Evolutionary conservation across 2,888 invertebrate genomes (phyloP), one percentile per base, ranked within the genome.

Genomic region (Megastigmus dorsalis): DNA sequence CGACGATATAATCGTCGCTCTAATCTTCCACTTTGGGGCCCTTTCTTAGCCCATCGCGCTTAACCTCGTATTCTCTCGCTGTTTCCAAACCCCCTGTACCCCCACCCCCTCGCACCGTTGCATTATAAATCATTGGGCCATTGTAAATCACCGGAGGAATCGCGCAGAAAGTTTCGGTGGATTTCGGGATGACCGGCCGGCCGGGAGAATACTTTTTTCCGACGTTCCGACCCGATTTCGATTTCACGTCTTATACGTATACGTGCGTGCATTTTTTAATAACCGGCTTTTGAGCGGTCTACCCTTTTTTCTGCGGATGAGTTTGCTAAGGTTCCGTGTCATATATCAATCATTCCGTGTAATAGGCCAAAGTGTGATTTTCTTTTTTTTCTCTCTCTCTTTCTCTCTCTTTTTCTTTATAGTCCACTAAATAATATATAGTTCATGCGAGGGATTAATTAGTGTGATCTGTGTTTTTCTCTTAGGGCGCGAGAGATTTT

Each of bases 1-100:
- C 82, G 82, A 81, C 81, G 84, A n/a, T n/a, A 86, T 88, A 87
- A 88, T 87, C 85, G 84, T 83, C n/a, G n/a, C 86, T 84, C 86
- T 88, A 87, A 87, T 88, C 87, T 87, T 88, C 87, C 87, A 87
- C 87, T 88, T 86, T 86, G 82, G 83, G 13, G 43, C 83, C 82
- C 84, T 84, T 84, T 80, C 83, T 83, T 76, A 81, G 80, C 20
- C 15, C 38, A 33, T 10, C 33, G 7, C 57, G 10, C 36, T 28
- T 43, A 5, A 6, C 28, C 30, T 20, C 50, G 10, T 7, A 30
- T 5, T 67, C 50, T 52, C 38, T 26, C 15, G 3, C 15, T 7
- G 18, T 81, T 83, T 63, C 81, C 82, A 77, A 18, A 45, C 4
- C 45, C 20, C 45, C 9, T 15, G 6, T n/a, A 13, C 41, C 41